phyloP scores from a whole-genome alignment of 2,113 vertebrate genomes.

The Holacanthus passer region DNA sequence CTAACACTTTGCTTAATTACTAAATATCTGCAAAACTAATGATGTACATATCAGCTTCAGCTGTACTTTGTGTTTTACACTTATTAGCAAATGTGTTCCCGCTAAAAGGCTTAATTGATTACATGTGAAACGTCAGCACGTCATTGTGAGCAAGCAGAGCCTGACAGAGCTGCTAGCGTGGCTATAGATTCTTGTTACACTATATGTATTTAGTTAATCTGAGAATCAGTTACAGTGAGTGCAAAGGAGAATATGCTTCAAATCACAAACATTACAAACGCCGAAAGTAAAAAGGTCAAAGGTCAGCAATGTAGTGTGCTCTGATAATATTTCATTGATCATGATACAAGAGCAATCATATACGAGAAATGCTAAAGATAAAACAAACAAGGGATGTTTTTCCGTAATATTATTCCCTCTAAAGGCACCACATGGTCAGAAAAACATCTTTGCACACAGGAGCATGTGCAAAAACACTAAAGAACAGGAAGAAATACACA shows the following conservation, averaged over 20 bases:
- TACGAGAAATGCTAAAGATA: neutral
- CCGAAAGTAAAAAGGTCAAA: neutral
- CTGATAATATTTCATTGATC: neutral
- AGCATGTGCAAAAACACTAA: neutral
- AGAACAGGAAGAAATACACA: neutral
- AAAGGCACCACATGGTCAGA: slow-evolving; percentile 2
- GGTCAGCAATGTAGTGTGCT: neutral
- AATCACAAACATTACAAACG: neutral
- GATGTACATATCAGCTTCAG: neutral
- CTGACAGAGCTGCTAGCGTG: too few species aligned
- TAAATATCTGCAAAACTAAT: neutral
- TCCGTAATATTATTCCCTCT: neutral
- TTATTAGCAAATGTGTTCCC: too few species aligned
- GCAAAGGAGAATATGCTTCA: neutral
- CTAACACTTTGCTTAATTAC: neutral
- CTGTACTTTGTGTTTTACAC: neutral
- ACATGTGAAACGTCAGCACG: neutral
- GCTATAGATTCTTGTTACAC: neutral
- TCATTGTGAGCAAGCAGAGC: neutral
- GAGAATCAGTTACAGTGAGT: neutral
- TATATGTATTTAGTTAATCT: neutral
- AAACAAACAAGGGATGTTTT: neutral
- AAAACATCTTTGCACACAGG: neutral
- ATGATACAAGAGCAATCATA: neutral
- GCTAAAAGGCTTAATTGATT: neutral